Evolutionary conservation across 2,888 invertebrate genomes (phyloP), one percentile per base, ranked within the genome.

Genomic region (Altica lythri): DNA sequence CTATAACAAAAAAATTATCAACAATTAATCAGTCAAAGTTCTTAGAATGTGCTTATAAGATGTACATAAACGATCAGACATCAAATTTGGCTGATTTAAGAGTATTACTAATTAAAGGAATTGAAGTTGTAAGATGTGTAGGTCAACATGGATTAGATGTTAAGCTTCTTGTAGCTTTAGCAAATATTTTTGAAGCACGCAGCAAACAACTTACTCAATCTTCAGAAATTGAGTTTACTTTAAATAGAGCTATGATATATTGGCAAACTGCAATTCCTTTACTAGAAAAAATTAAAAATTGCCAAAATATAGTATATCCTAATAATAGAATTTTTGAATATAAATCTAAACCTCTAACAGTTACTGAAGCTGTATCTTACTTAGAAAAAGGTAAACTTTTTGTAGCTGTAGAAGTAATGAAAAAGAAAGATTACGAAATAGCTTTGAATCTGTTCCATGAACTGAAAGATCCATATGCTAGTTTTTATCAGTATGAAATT

Each of bases 141-240:
- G 91, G 91, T 53, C 86, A 87, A 60, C 91, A 93, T 67, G 91
- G 92, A 3, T 76, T 94, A 50, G 89, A 91, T 70, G 84, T 89
- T 14, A 81, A 83, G 43, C 79, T 94, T 6, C 76, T 93, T 2
- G 85, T 92, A 12, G 82, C 81, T 64, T 78, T 95, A 43, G 95
- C 91, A 1, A 80, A 83, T 34, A 81, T 84, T 47, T 86, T 90
- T 68, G 80, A 81, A 54, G 81, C 82, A 57, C 78, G 80, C 50
- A 76, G 82, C 2, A 80, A 81, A 64, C 71, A 73, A 42, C 53
- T 68, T 1, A 78, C 76, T 25, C 79, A 79, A 65, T 75, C 80
- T 16, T 78, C 81, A 6, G 84, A 86, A 67, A 82, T 82, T 57
- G 75, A 75, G 14, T 77, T 79, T 48, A 77, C 88, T 43, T 86